These are phyloP conservation scores for Chiridota heheva DNA, from an alignment of 35 echinoderm and acorn worm species.

Conservation along the genomic window DNA sequence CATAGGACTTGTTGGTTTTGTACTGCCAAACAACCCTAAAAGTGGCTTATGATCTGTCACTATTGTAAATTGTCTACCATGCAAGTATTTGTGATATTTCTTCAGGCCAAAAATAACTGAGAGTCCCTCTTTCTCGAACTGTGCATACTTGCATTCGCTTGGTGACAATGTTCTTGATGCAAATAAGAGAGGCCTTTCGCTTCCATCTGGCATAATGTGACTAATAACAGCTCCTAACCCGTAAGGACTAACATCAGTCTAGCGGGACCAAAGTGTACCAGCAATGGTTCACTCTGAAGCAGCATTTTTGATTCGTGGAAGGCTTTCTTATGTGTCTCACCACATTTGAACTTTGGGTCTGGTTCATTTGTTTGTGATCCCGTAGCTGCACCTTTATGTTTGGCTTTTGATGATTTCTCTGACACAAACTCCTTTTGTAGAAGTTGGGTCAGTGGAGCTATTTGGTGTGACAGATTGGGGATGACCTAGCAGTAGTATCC, in stretches of 20 bases:
- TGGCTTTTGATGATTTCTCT: background rate
- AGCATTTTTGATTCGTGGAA: conserved; percentile 54
- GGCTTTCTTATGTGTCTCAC: conserved; percentile 9
- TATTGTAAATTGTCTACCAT: conserved; percentile 55
- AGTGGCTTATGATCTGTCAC: conserved; percentile 73
- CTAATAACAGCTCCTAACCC: conserved; percentile 60
- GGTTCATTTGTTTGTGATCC: background rate
- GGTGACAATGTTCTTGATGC: conserved; percentile 47
- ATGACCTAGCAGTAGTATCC: conserved; percentile 67
- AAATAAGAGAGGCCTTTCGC: conserved; percentile 22
- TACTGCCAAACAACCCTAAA: conserved; percentile 26
- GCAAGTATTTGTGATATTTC: conserved; percentile 66
- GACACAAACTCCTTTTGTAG: conserved; percentile 55
- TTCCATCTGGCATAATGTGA: conserved; percentile 48
- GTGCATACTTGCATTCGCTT: conserved; percentile 67
- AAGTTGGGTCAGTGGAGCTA: conserved; percentile 31
- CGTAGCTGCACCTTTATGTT: background rate
- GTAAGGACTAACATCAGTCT: conserved; percentile 58
- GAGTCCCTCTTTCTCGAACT: conserved; percentile 62
- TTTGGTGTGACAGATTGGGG: conserved; percentile 46
- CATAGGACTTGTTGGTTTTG: conserved; percentile 55
- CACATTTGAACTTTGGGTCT: conserved; percentile 21
- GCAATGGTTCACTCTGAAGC: conserved; percentile 25
- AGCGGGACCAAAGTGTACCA: conserved; percentile 46
- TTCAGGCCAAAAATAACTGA: conserved; percentile 61